Evolutionary conservation across 2,797 vertebrate species (phyloP).

Genomic region (Miopithecus talapoin): DNA sequence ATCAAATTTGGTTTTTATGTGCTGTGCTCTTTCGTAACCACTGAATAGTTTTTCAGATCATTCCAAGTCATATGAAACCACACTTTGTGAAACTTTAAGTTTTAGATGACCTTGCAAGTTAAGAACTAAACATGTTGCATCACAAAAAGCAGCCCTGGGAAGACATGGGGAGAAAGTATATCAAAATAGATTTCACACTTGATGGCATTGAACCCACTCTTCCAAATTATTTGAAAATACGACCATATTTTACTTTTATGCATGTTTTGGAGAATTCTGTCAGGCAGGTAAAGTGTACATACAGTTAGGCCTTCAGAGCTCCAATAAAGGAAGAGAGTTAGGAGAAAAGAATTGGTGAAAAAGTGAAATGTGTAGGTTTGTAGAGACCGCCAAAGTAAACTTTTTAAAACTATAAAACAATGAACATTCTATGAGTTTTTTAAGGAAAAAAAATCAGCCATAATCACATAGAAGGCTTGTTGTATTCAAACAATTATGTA

Average conservation of each 20-base stretch:
- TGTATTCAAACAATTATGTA: neutral
- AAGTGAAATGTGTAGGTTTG: neutral
- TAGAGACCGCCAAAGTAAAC: neutral
- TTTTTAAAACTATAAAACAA: constrained; percentile 3
- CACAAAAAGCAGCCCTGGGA: neutral
- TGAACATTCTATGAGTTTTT: neutral
- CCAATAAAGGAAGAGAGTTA: neutral
- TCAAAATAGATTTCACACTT: constrained; percentile 13
- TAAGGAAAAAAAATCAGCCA: neutral
- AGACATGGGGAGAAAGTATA: neutral
- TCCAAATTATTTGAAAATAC: constrained; percentile 20
- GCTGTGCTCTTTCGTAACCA: constrained; percentile 29
- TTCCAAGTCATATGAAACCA: constrained; percentile 58
- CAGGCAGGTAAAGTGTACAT: neutral
- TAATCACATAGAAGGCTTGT: neutral
- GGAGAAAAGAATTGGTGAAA: neutral
- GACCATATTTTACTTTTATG: neutral
- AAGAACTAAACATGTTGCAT: constrained; percentile 11
- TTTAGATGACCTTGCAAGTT: constrained; percentile 65
- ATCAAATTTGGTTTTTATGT: constrained; percentile 18
- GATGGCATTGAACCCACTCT: neutral
- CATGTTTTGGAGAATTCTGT: neutral
- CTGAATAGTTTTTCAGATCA: constrained; percentile 21
- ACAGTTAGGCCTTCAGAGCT: neutral
- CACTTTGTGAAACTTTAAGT: constrained; percentile 44